Evolutionary conservation across 2,113 vertebrate species (phyloP).

Genomic region (Ophthalmolycus amberensis): DNA sequence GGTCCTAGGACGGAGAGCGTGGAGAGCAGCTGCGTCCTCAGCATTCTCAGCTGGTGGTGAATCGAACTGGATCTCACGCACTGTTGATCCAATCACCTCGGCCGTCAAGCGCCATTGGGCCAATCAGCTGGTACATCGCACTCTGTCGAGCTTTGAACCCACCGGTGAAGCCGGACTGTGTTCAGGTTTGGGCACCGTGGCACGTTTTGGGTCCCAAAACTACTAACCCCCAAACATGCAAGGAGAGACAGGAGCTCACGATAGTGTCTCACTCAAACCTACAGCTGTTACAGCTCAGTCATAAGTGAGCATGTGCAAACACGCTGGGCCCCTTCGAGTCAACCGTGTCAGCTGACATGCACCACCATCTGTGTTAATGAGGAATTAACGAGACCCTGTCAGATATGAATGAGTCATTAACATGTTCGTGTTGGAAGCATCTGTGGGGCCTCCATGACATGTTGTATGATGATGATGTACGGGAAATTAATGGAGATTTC

Average conservation of each 20-base stretch:
- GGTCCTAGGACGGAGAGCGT: neutral
- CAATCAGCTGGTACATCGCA: slow-evolving; percentile 54
- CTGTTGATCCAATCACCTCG: slow-evolving; percentile 71
- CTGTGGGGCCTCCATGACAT: slow-evolving; percentile 28
- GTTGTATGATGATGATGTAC: neutral
- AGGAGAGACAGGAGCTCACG: neutral
- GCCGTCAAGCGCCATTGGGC: slow-evolving; percentile 63
- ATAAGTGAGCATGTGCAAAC: neutral
- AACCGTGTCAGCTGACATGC: slow-evolving; percentile 37
- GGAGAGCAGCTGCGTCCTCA: slow-evolving; percentile 58
- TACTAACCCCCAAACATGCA: neutral
- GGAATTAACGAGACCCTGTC: slow-evolving; percentile 63
- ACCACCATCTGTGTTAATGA: slow-evolving; percentile 57
- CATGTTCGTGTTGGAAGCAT: slow-evolving; percentile 41
- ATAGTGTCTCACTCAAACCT: neutral
- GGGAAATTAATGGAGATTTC: slow-evolving; percentile 41
- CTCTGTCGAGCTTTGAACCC: slow-evolving; percentile 34
- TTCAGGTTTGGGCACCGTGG: slow-evolving; percentile 19
- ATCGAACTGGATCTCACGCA: slow-evolving; percentile 69
- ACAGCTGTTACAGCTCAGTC: slow-evolving; percentile 10
- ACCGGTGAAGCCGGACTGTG: slow-evolving; percentile 16
- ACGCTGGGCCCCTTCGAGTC: slow-evolving; percentile 1
- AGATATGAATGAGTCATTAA: slow-evolving; percentile 66
- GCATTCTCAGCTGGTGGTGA: slow-evolving; percentile 61
- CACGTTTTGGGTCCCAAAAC: neutral